These are phyloP conservation scores for Tachysurus fulvidraco DNA, from an alignment of 2,113 vertebrate species.

Conservation along the genomic window DNA sequence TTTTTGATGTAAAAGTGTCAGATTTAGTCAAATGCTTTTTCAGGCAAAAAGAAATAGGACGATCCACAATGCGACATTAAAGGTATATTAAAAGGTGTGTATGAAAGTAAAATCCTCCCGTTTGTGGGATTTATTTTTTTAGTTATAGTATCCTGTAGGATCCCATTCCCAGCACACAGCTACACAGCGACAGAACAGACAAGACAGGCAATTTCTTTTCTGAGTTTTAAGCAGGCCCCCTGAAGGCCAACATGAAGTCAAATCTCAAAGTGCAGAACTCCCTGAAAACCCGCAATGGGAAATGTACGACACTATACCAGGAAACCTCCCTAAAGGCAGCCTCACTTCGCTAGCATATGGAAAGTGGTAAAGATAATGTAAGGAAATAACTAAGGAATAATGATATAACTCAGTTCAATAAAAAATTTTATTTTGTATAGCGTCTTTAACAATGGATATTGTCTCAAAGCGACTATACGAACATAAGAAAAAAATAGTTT, in stretches of 20 bases:
- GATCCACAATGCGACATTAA: neutral
- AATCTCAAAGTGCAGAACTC: slow-evolving; percentile 1
- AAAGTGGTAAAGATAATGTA: neutral
- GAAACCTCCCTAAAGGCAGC: neutral
- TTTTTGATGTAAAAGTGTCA: neutral
- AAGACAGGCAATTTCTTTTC: neutral
- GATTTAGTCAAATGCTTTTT: neutral
- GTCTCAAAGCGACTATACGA: no score
- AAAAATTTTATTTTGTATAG: no score
- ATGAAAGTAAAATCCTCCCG: neutral
- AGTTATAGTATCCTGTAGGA: neutral
- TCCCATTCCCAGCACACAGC: neutral
- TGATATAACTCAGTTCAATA: no score
- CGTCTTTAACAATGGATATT: no score
- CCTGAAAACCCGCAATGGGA: neutral
- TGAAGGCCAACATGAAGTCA: slow-evolving; percentile 1
- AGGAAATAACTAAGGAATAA: neutral
- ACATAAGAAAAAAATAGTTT: no score
- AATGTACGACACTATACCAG: neutral
- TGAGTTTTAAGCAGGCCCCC: neutral
- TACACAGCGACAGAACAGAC: neutral
- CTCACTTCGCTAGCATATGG: neutral
- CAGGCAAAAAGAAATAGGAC: neutral
- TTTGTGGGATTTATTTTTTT: neutral
- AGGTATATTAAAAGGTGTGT: neutral